Evolutionary conservation across 2,888 invertebrate genomes (phyloP).

Genomic region (Vesta saturnalis): DNA sequence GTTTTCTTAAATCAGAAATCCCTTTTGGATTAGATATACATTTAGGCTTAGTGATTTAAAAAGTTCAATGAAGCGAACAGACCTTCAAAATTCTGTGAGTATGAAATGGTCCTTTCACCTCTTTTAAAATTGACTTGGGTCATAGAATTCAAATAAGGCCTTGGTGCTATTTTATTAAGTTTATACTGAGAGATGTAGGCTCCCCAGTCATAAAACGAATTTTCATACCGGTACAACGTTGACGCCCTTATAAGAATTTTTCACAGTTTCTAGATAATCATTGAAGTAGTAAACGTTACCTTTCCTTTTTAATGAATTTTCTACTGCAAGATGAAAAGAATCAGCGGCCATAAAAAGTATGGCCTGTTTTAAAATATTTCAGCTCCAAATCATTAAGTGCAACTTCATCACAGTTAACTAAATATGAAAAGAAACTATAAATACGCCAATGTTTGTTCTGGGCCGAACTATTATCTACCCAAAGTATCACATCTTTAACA

Average conservation of each 20-base stretch:
- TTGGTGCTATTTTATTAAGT: slow-evolving; percentile 28
- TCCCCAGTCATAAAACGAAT: slow-evolving; percentile 27
- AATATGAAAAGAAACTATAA: neutral
- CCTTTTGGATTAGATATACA: neutral
- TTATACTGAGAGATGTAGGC: slow-evolving; percentile 31
- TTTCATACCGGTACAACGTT: slow-evolving; percentile 14
- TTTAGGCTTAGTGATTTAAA: slow-evolving; percentile 1
- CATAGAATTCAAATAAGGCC: slow-evolving; percentile 28
- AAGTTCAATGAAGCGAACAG: neutral
- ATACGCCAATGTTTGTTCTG: slow-evolving; percentile 4
- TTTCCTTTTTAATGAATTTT: neutral
- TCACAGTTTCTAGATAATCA: slow-evolving; percentile 17
- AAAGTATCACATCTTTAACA: neutral
- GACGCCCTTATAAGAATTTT: slow-evolving; percentile 8
- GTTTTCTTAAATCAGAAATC: neutral
- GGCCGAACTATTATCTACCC: neutral
- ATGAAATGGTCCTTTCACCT: slow-evolving; percentile 10
- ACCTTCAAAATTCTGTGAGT: neutral
- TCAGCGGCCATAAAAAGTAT: slow-evolving; percentile 9
- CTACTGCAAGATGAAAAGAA: neutral
- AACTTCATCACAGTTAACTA: slow-evolving; percentile 4
- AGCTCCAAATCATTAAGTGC: neutral
- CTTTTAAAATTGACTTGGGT: slow-evolving; percentile 19
- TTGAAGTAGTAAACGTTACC: neutral
- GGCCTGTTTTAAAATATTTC: neutral